Evolutionary conservation across 2,888 invertebrate species (phyloP).

Genomic region (Patella ulyssiponensis): DNA sequence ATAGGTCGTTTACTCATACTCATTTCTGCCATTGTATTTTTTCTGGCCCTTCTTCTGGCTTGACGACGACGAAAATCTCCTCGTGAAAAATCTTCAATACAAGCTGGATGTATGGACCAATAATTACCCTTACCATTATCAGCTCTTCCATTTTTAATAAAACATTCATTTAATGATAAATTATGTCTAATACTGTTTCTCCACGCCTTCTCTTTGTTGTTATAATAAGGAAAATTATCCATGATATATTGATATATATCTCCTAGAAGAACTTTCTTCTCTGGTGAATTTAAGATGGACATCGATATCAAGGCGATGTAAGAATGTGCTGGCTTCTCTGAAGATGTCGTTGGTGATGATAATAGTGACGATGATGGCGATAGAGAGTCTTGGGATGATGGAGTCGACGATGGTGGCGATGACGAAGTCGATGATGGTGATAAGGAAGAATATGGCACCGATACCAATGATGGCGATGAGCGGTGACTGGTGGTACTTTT

Average conservation of each 20-base stretch:
- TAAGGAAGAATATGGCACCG: too few species aligned
- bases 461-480: too few species aligned
- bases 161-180: conserved; percentile 68
- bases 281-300: conserved; percentile 66
- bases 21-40: conserved; percentile 35
- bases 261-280: conserved; percentile 64
- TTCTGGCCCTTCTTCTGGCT: conserved; percentile 88
- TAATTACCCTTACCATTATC: conserved; percentile 96
- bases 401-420: too few species aligned
- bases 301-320: conserved; percentile 70
- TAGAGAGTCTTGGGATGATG: too few species aligned
- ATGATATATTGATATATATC: conserved; percentile 70
- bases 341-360: not conserved
- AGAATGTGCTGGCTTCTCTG: conserved; percentile 61
- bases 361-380: not conserved
- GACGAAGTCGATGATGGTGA: too few species aligned
- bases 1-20: not conserved
- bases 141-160: conserved; percentile 66
- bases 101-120: conserved; percentile 98
- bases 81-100: conserved; percentile 93
- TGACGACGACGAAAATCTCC: conserved; percentile 96
- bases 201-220: conserved; percentile 67
- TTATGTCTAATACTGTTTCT: conserved; percentile 69
- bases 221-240: conserved; percentile 65
- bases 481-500: not conserved